Evolutionary conservation across 2,888 invertebrate species (phyloP), one percentile per base, ranked within the genome.

Genomic region (Xylota sylvarum): DNA sequence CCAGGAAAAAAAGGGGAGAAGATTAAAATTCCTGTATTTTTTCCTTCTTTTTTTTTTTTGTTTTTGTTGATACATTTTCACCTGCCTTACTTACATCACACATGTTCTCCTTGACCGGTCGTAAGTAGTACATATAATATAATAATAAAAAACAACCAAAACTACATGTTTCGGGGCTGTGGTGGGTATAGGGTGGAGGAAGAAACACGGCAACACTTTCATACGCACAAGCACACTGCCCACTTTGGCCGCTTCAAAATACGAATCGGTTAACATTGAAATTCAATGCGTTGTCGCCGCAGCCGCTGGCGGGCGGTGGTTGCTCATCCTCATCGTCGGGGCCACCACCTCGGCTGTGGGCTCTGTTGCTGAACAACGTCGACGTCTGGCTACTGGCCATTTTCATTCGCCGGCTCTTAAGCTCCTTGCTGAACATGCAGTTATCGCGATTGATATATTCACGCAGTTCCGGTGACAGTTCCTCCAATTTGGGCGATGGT

Each of bases 181-280:
- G 82, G 86, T 73, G 77, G 86, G 81, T 74, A 23, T 27, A 27
- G 50, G 80, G 52, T 67, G 55, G 58, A 67, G 70, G 76, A 76
- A 67, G 65, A 80, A 85, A 80, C 81, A 86, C 77, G 85, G 77
- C 67, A 62, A 86, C 69, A 82, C 69, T 69, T 82, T 78, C 60
- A 81, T 81, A 76, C 72, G 77, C 73, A 73, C 77, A 81, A 70
- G 58, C 52, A 78, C 77, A 77, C 80, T 62, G 56, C 58, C 48
- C 50, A 46, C 62, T 80, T 78, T 78, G 58, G 50, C 79, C 79
- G 87, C 83, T 88, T 91, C 89, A 92, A 88, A 89, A 92, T 50
- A 92, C 92, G 88, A 91, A 92, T 67, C 92, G 90, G 89, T 92
- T 92, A 27, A 90, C 88, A 88, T 91, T 92, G 88, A 90, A 90